Conservation (phyloP, 2,797 vertebrate genomes). For the Hybognathus amarus region DNA sequence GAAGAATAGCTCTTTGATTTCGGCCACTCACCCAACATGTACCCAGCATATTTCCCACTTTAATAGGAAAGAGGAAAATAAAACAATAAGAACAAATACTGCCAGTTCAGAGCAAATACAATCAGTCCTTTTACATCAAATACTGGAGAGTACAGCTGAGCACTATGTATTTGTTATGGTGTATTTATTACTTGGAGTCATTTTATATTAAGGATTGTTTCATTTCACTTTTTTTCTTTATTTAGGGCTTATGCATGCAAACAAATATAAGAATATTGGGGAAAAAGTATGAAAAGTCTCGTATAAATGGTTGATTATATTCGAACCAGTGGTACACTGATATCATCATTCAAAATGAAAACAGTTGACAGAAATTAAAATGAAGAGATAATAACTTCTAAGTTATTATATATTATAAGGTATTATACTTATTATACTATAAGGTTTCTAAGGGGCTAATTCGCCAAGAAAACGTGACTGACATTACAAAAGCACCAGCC, state of each 20-base stretch:
- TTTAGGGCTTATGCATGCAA: neutral
- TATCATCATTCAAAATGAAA: neutral
- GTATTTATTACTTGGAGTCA: neutral
- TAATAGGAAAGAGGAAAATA: constrained; percentile 4
- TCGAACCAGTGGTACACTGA: neutral
- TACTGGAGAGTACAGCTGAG: neutral
- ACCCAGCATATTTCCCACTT: constrained; percentile 17
- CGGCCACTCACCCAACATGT: constrained; percentile 51
- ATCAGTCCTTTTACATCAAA: constrained; percentile 30
- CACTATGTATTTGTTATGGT: neutral
- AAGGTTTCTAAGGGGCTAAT: neutral
- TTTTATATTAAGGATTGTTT: neutral
- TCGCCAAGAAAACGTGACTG: constrained; percentile 40
- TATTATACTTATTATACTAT: too few species aligned
- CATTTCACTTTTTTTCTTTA: neutral
- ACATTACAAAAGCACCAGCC: constrained; percentile 49
- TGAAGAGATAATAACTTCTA: neutral
- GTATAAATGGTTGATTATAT: neutral
- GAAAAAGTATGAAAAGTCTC: neutral
- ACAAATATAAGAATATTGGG: neutral
- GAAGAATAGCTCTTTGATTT: constrained; percentile 54
- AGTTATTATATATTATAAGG: too few species aligned
- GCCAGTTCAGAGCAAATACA: constrained; percentile 28
- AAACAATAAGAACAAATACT: constrained; percentile 10
- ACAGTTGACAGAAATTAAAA: neutral